A percentile compares a stretch with the other conserved stretches of the same genome.
Conservation (phyloP, 2,888 invertebrate species). For the Lasius platythorax region DNA sequence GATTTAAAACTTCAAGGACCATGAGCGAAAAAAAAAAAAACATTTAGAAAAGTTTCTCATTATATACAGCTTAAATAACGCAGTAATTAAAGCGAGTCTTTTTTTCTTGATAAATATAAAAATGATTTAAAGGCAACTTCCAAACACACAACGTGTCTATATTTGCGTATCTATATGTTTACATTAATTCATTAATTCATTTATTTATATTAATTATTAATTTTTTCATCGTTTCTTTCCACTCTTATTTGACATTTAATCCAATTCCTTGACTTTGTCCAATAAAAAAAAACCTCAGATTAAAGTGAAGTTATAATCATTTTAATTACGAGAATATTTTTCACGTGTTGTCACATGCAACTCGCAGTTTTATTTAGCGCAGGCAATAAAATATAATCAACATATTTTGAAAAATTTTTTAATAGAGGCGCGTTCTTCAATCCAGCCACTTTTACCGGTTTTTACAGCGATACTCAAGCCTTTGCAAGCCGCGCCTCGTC, state of each 20-base stretch:
- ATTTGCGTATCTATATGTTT: background rate
- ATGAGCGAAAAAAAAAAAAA: background rate
- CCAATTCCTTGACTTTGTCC: background rate
- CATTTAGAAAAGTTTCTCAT: background rate
- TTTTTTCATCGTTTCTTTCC: too few relatives aligned
- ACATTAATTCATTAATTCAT: too few relatives aligned
- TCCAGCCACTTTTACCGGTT: background rate
- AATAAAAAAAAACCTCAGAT: background rate
- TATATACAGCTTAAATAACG: background rate
- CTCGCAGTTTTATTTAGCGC: background rate
- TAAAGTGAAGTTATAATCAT: conserved; percentile 13
- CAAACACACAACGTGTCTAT: background rate
- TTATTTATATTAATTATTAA: too few relatives aligned
- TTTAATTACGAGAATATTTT: background rate
- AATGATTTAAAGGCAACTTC: background rate
- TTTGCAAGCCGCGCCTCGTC: conserved; percentile 25
- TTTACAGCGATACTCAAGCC: background rate
- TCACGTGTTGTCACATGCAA: background rate
- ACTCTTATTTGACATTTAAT: background rate
- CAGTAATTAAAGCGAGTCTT: background rate
- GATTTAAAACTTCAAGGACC: background rate
- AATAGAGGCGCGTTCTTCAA: background rate
- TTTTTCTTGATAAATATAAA: background rate
- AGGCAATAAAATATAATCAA: background rate
- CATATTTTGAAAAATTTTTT: background rate